These are phyloP conservation scores for Drosophila nigromelanica DNA, from an alignment of 1,140 invertebrate species.

Conservation along the genomic window DNA sequence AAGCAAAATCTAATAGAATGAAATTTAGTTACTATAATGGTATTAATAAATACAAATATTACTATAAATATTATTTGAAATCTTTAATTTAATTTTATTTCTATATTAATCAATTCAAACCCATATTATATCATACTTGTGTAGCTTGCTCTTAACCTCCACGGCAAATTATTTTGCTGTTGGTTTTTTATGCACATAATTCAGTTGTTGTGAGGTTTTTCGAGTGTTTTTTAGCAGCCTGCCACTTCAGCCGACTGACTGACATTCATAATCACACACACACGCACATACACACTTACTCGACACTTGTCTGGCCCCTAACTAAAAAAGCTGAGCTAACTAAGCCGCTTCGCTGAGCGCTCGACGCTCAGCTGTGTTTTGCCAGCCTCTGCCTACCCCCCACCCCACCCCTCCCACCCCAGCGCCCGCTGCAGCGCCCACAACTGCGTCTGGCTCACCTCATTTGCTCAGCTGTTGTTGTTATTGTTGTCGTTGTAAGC, in stretches of 20 bases:
- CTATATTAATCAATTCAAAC: background rate
- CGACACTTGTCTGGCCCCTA: constrained; percentile 29
- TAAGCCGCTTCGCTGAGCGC: constrained; percentile 15
- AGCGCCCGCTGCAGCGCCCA: constrained; percentile 2
- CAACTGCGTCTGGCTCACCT: constrained; percentile 21
- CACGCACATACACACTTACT: background rate
- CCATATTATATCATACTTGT: background rate
- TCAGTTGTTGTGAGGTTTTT: constrained; percentile 40
- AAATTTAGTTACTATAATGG: too few species aligned
- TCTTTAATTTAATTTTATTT: too few species aligned
- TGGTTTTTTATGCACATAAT: constrained; percentile 31
- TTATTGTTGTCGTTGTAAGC: constrained; percentile 23
- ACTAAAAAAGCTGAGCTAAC: constrained; percentile 40
- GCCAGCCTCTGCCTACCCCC: constrained; percentile 11
- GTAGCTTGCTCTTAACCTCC: constrained; percentile 28
- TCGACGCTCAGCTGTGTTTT: background rate
- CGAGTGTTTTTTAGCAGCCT: constrained; percentile 32
- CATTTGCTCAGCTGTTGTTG: constrained; percentile 67
- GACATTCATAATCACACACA: constrained; percentile 29
- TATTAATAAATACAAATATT: too few species aligned
- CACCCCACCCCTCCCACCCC: too few species aligned
- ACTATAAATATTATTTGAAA: too few species aligned
- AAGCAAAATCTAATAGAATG: too few species aligned
- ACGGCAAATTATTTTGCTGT: constrained; percentile 25
- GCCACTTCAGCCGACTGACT: constrained; percentile 24